Base-by-base conservation (phyloP, 2,113 vertebrate species). In the Ptilorrhoa leucosticta region DNA sequence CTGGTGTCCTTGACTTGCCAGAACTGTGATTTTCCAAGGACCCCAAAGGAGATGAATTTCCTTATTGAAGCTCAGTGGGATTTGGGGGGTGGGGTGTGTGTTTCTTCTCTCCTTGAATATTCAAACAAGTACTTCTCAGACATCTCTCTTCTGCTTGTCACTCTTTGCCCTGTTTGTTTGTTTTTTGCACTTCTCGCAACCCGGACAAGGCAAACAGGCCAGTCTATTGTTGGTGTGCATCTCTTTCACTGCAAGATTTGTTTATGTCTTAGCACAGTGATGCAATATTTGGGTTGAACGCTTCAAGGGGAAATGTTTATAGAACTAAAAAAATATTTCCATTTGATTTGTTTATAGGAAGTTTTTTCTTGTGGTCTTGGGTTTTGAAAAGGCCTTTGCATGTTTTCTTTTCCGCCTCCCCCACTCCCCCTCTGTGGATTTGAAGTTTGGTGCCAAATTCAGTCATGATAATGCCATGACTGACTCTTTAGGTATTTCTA, bases 311-410 rank as follows among this genome's bases (percentile, higher is more conserved):
- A 76, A 97, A 96, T 97, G 96, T 96, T 97, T 95, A 95, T 89
- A 93, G 93, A 96, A 86, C 94, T 97, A 94, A 96, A 96, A 97
- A 97, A 96, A 96, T 96, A 95, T 96, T 96, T 97, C 92, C 92
- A 94, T 97, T 96, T 96, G 94, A 96, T 94, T 96, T 96, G 93
- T 97, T 96, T 97, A 97, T 96, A 97, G 93, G 94, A 96, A 96
- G 93, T 83, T 93, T 96, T 97, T 96, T 96, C 92, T 94, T 96
- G 94, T 96, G 94, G 94, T 97, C 94, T 94, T 87, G 81, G 78
- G 96, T 95, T 96, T 96, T 97, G 82, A 93, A 93, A 97, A 96
- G 94, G 88, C 92, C 94, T 89, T 95, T 8, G 44, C 92, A 70
- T 95, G 94, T 96, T 96, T 97, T 96, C 87, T 97, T 93, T 95